Conservation (phyloP, 2,113 vertebrate species). For the Nannospalax galili region DNA sequence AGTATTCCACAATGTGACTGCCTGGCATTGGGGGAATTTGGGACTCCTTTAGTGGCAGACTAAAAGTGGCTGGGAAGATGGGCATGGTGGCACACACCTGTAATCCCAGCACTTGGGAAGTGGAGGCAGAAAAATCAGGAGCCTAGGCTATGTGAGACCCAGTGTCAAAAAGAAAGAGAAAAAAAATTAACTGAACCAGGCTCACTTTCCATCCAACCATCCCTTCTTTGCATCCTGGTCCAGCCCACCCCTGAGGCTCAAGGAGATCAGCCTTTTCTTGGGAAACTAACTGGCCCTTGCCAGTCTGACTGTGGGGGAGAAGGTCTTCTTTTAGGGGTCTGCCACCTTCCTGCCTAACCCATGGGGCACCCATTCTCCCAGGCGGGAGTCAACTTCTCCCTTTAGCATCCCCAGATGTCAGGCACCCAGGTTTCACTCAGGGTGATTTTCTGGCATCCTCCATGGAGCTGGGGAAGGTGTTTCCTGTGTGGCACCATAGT, state of each 20-base stretch:
- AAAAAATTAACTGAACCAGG: not conserved
- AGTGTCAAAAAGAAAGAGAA: not conserved
- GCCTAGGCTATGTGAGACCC: not conserved
- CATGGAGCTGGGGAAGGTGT: not conserved
- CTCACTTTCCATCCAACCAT: not conserved
- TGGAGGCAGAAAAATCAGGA: not conserved
- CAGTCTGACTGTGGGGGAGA: not conserved
- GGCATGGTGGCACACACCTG: not conserved
- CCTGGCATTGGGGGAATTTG: no score
- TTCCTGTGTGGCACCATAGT: not conserved
- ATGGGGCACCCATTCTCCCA: not conserved
- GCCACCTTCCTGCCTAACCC: not conserved
- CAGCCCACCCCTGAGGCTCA: not conserved
- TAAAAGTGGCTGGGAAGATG: not conserved
- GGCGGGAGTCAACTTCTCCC: not conserved
- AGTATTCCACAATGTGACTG: not conserved
- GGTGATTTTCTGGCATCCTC: not conserved
- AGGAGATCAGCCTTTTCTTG: not conserved
- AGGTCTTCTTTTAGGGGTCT: not conserved
- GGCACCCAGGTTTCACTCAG: not conserved
- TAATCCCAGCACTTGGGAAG: not conserved
- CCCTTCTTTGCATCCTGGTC: not conserved
- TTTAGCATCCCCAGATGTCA: not conserved
- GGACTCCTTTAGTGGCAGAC: not conserved
- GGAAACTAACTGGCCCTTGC: not conserved